phyloP scores from a whole-genome alignment of 2,113 vertebrate species.

The Orcinus orca region DNA sequence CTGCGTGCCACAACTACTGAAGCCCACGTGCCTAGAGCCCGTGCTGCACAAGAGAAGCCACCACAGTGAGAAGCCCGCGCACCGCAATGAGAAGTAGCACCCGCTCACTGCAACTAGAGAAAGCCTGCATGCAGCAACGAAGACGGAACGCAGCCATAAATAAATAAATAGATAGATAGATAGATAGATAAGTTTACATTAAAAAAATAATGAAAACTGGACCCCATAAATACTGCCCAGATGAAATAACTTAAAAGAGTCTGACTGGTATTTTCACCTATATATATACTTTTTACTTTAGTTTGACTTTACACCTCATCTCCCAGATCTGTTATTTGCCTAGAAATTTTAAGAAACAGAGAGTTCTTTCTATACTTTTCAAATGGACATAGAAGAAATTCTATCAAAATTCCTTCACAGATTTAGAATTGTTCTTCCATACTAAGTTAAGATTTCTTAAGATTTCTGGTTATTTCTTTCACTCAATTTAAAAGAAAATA shows the following conservation, averaged over 20 bases:
- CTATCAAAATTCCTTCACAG: not conserved
- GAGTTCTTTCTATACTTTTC: not conserved
- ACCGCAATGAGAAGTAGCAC: no score
- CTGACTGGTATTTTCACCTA: not conserved
- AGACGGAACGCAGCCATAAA: no score
- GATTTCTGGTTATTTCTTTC: not conserved
- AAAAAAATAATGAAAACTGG: no score
- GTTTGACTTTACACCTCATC: not conserved
- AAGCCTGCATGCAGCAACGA: no score
- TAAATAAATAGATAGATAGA: no score
- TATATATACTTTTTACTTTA: not conserved
- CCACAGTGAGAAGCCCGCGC: fast-evolving
- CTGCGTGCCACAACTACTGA: no score
- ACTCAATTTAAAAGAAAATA: not conserved
- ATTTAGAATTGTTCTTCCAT: not conserved
- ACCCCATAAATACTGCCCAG: not conserved
- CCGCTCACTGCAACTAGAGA: no score
- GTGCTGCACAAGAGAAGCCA: no score
- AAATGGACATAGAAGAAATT: not conserved
- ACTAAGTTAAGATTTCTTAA: not conserved
- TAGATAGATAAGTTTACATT: no score
- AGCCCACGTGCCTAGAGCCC: no score
- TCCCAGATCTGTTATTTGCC: not conserved
- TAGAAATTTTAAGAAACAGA: not conserved
- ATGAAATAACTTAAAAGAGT: not conserved